A percentile compares a stretch with the other conserved stretches of the same genome.
phyloP scores from a whole-genome alignment of 2,888 invertebrate species.

The Bruchidius siliquastri region DNA sequence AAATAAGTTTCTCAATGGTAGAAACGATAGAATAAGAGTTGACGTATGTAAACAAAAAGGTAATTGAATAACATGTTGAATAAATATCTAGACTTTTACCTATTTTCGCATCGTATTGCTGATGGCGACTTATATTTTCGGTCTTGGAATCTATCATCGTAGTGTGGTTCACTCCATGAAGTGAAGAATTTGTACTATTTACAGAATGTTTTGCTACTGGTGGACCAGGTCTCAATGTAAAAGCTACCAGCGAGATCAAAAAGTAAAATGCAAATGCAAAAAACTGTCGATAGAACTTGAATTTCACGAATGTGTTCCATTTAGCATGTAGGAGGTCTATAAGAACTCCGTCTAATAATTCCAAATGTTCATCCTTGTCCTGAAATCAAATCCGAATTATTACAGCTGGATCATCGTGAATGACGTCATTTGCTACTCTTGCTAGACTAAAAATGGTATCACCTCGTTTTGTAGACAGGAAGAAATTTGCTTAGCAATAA shows the following conservation, averaged over 20 bases:
- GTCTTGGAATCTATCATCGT: slow-evolving; percentile 1
- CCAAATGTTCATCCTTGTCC: slow-evolving; percentile 93
- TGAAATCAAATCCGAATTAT: slow-evolving; percentile 52
- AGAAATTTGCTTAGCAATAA: no score
- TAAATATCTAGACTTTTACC: no score
- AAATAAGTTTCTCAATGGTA: no score
- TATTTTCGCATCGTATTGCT: not conserved
- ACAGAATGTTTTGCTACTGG: slow-evolving; percentile 34
- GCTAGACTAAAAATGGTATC: no score
- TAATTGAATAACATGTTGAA: no score
- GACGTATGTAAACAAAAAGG: no score
- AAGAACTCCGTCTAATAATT: slow-evolving; percentile 89
- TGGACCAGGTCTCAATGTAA: slow-evolving; percentile 85
- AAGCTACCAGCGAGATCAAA: slow-evolving; percentile 79
- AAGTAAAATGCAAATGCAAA: slow-evolving; percentile 89
- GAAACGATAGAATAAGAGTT: no score
- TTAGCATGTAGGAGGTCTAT: slow-evolving; percentile 93
- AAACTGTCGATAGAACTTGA: slow-evolving; percentile 90
- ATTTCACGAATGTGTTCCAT: slow-evolving; percentile 96
- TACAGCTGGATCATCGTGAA: no score
- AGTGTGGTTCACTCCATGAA: slow-evolving; percentile 20
- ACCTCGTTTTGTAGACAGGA: no score
- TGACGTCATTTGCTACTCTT: no score
- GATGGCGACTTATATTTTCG: not conserved
- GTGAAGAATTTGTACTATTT: slow-evolving; percentile 13